Base-by-base conservation (phyloP, 2,797 vertebrate genomes). In the Falco rusticolus region DNA sequence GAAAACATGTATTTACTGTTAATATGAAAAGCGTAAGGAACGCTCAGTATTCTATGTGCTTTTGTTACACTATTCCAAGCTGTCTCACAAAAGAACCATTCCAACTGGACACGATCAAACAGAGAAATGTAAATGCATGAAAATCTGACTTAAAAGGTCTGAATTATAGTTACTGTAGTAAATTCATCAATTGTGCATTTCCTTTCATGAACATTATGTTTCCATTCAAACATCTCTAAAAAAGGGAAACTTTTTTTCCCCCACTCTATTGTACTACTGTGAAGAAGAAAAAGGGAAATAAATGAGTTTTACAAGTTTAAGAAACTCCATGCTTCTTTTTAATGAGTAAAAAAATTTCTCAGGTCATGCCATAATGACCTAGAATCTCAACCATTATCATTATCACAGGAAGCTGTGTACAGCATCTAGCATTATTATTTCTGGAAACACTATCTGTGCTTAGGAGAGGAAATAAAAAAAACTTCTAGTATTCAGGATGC, bases 291-390 rank as follows among this genome's bases (percentile, higher is more conserved):
- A 77, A 31, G 13, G 19, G 25, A 84, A 64, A 92, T n/a, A 93
- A 91, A 93, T 64, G 37, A 95, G 91, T 90, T 94, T 90, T 77
- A 50, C 22, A 94, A 90, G 80, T 95, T 95, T 93, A 90, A 87
- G 66, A 90, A 96, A 68, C 80, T 92, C 89, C 70, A 82, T 70
- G 87, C 51, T 84, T 89, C 85, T 89, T 92, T 92, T 92, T 95
- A 96, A 94, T 60, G 74, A 93, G 70, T 84, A 50, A 89, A 91
- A 90, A 87, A 86, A 84, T 19, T 28, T 64, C 74, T 63, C 45
- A 82, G 80, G 85, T 82, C 87, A 89, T 0, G 1, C 45, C 77
- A 80, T 48, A 79, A 77, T 57, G 80, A 94, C 93, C 90, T 50
- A 80, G 86, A 95, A 94, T 94, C 74, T 70, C 74, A 87, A 68